phyloP scores from a whole-genome alignment of 2,888 invertebrate species.

The Endotricha flammealis region DNA sequence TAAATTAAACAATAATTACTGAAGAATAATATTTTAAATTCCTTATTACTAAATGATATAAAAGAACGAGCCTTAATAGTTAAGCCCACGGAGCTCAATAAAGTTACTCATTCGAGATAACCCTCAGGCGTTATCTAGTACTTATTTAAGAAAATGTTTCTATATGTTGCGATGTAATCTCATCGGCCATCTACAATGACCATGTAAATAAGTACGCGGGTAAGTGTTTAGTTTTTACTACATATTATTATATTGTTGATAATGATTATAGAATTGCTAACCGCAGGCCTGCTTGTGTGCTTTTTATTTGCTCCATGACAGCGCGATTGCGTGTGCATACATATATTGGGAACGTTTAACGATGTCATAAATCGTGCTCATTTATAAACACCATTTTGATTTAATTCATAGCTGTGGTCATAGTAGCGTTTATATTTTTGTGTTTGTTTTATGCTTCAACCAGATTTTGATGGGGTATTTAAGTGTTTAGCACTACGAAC shows the following conservation, averaged over 20 bases:
- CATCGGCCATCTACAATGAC: conserved; percentile 14
- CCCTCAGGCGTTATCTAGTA: background rate
- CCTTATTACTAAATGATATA: background rate
- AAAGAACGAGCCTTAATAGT: background rate
- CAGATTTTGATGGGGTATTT: no score
- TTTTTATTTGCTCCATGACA: conserved; percentile 4
- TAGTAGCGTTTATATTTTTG: no score
- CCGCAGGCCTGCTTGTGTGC: conserved; percentile 48
- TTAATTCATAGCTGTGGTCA: background rate
- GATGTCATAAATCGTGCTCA: conserved; percentile 45
- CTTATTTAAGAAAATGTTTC: background rate
- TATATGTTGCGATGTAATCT: background rate
- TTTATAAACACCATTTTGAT: background rate
- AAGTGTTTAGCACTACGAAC: no score
- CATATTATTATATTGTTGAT: conserved; percentile 40
- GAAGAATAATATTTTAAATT: no score
- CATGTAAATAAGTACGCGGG: conserved; percentile 32
- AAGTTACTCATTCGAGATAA: background rate
- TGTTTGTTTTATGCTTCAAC: no score
- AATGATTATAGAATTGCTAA: conserved; percentile 56
- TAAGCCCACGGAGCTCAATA: background rate
- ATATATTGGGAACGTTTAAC: conserved; percentile 53
- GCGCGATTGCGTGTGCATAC: conserved; percentile 41
- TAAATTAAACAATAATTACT: no score
- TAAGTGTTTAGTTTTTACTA: conserved; percentile 43